These are phyloP conservation scores for Panorpa germanica DNA, from an alignment of 2,888 invertebrate genomes.

Conservation along the genomic window DNA sequence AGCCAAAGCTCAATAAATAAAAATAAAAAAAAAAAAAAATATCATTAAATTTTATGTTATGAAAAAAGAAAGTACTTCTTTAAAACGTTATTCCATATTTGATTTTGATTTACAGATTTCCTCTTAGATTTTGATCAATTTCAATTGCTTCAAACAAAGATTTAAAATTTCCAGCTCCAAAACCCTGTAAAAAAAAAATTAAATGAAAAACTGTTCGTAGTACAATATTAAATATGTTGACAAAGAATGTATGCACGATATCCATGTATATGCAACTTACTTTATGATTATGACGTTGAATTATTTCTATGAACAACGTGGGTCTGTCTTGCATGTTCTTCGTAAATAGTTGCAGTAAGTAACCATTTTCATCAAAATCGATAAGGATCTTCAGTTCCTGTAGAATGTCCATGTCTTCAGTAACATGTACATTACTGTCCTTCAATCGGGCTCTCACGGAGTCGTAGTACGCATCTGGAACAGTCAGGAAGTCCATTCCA, in stretches of 20 bases:
- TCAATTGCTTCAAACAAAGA: conserved; percentile 96
- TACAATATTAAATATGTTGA: too few relatives aligned
- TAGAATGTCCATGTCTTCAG: conserved; percentile 66
- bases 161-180: conserved; percentile 98
- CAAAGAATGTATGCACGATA: too few relatives aligned
- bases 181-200: conserved; percentile 57
- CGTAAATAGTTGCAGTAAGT: conserved; percentile 91
- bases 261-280: too few relatives aligned
- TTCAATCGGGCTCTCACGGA: conserved; percentile 58
- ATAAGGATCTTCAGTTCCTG: conserved; percentile 83
- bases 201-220: not conserved
- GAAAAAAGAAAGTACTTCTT: too few relatives aligned
- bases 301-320: conserved; percentile 90
- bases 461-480: conserved; percentile 82
- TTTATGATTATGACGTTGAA: conserved; percentile 86
- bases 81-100: not conserved
- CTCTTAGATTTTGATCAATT: conserved; percentile 80
- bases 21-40: too few relatives aligned
- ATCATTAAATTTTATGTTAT: too few relatives aligned
- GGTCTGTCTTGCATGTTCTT: conserved; percentile 95
- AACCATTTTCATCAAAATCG: conserved; percentile 96
- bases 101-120: conserved; percentile 54
- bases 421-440: conserved; percentile 60
- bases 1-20: too few relatives aligned
- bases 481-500: conserved; percentile 77